Evolutionary conservation across 2,888 invertebrate species (phyloP).

Genomic region (Amblyjoppa proteus): DNA sequence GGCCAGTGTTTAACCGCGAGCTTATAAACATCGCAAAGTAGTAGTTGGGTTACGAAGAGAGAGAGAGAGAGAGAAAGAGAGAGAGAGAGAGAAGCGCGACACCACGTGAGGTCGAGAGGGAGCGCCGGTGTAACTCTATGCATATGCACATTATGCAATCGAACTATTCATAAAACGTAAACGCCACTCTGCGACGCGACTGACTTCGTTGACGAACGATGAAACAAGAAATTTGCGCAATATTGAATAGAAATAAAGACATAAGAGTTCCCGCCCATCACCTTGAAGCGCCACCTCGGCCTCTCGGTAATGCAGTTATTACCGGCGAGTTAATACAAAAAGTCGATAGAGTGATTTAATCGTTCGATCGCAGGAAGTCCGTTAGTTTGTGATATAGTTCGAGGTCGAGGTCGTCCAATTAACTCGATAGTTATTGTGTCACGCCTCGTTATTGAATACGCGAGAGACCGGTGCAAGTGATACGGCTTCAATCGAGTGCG

Average conservation of each 20-base stretch:
- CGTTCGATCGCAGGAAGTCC: constrained; percentile 1
- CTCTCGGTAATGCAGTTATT: neutral
- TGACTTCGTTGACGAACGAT: constrained; percentile 21
- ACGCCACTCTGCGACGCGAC: neutral
- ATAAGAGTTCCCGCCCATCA: neutral
- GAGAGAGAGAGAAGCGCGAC: constrained; percentile 25
- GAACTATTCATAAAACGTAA: constrained; percentile 52
- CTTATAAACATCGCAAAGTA: constrained; percentile 54
- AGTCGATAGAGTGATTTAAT: neutral
- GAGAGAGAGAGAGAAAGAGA: neutral
- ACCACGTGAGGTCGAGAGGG: constrained; percentile 49
- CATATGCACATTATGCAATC: constrained; percentile 62
- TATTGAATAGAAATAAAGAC: neutral
- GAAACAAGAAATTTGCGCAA: constrained; percentile 28
- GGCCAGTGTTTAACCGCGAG: constrained; percentile 57
- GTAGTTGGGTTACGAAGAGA: constrained; percentile 9
- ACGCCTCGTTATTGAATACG: neutral
- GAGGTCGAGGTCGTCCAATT: neutral
- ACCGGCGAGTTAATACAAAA: neutral
- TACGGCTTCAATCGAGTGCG: neutral
- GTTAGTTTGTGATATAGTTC: neutral
- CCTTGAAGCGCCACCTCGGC: constrained; percentile 16
- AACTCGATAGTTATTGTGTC: constrained; percentile 4
- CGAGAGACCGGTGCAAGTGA: neutral
- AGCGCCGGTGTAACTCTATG: constrained; percentile 51